Evolutionary conservation across 2,797 vertebrate species (phyloP).

Genomic region (Lateolabrax maculatus): DNA sequence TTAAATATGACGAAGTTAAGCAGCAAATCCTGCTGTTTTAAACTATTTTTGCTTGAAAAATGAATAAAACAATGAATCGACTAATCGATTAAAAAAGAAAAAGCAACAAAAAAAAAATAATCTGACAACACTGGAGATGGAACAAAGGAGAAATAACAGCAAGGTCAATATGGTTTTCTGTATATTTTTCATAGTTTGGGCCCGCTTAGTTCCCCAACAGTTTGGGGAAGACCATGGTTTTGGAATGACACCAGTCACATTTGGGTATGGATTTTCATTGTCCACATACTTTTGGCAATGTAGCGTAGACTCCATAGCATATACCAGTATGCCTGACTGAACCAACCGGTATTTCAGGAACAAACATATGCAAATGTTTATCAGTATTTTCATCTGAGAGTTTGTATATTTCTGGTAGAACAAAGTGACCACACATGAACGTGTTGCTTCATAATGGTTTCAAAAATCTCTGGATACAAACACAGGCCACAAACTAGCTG

Average conservation of each 20-base stretch:
- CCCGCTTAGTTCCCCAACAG: too few species aligned
- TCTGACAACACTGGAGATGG: too few species aligned
- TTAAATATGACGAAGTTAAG: neutral
- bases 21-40: neutral
- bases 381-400: constrained; percentile 3
- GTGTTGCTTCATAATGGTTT: neutral
- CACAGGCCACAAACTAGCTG: neutral
- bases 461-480: constrained; percentile 1
- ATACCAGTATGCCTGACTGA: neutral
- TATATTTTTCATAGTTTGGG: too few species aligned
- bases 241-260: neutral
- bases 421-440: neutral
- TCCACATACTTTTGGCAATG: neutral
- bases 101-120: too few species aligned
- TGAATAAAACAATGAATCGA: neutral
- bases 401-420: constrained; percentile 16
- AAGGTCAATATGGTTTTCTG: too few species aligned
- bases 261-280: neutral
- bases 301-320: neutral
- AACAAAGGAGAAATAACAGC: too few species aligned
- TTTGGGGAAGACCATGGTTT: too few species aligned
- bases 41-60: neutral
- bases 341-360: constrained; percentile 3
- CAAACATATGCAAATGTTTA: constrained; percentile 29
- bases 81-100: too few species aligned